These are phyloP conservation scores for Hydrolagus colliei DNA, from an alignment of 2,797 vertebrate genomes.

Conservation along the genomic window DNA sequence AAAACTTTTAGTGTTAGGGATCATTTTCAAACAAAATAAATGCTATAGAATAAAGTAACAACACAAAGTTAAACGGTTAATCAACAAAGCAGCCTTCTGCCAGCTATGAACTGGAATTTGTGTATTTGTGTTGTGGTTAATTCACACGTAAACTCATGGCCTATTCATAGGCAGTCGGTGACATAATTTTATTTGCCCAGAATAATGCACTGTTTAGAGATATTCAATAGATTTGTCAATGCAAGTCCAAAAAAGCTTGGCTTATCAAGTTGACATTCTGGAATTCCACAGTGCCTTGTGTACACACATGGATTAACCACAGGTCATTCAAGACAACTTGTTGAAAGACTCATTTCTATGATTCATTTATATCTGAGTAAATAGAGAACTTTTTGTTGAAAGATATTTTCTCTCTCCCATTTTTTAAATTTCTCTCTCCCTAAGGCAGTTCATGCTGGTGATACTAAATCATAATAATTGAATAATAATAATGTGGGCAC, in stretches of 20 bases:
- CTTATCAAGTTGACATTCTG: not conserved
- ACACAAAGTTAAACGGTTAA: not conserved
- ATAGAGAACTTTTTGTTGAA: not conserved
- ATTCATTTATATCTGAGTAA: not conserved
- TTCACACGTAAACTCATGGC: not conserved
- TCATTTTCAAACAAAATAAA: too few species aligned
- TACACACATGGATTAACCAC: not conserved
- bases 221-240: not conserved
- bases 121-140: not conserved
- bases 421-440: too few species aligned
- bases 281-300: not conserved
- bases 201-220: not conserved
- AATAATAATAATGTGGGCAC: too few species aligned
- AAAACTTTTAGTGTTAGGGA: not conserved
- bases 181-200: not conserved
- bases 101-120: not conserved
- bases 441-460: too few species aligned
- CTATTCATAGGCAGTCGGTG: not conserved
- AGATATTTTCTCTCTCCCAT: too few species aligned
- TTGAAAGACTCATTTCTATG: not conserved
- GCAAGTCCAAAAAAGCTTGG: not conserved
- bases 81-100: not conserved
- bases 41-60: not conserved
- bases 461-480: too few species aligned
- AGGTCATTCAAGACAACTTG: not conserved